A percentile compares a stretch with the other conserved stretches of the same genome.
These are phyloP conservation scores for Mythimna albipuncta DNA, from an alignment of 2,888 invertebrate species.

Conservation along the genomic window DNA sequence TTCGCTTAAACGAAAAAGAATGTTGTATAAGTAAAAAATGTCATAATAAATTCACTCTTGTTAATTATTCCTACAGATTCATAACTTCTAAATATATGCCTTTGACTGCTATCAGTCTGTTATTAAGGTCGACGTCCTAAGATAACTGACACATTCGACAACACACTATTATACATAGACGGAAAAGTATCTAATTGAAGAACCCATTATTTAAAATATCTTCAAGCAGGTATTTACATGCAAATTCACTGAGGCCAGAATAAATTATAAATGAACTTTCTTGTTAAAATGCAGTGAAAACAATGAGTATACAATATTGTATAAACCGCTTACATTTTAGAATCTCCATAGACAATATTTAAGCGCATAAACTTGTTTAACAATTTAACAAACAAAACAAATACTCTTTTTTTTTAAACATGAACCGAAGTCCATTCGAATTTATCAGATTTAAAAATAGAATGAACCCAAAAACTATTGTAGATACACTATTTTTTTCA, in stretches of 20 bases:
- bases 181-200: background rate
- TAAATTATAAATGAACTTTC: constrained; percentile 12
- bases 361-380: background rate
- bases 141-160: background rate
- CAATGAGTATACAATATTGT: constrained; percentile 7
- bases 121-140: constrained; percentile 6
- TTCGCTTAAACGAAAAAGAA: no score
- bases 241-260: constrained; percentile 2
- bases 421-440: constrained; percentile 1
- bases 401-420: background rate
- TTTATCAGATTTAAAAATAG: constrained; percentile 4
- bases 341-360: constrained; percentile 7
- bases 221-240: constrained; percentile 4
- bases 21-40: no score
- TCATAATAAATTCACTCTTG: background rate
- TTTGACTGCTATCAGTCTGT: constrained; percentile 21
- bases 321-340: background rate
- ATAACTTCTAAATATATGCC: background rate
- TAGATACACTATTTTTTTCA: background rate
- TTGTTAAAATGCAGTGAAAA: constrained; percentile 27
- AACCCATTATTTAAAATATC: background rate
- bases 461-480: background rate
- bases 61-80: background rate
- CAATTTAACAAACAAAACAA: background rate
- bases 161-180: no score